Percentiles rank a stretch among this genome's conserved stretches.
Conservation (phyloP, 2,888 invertebrate species). For the Deroplatys truncata region DNA sequence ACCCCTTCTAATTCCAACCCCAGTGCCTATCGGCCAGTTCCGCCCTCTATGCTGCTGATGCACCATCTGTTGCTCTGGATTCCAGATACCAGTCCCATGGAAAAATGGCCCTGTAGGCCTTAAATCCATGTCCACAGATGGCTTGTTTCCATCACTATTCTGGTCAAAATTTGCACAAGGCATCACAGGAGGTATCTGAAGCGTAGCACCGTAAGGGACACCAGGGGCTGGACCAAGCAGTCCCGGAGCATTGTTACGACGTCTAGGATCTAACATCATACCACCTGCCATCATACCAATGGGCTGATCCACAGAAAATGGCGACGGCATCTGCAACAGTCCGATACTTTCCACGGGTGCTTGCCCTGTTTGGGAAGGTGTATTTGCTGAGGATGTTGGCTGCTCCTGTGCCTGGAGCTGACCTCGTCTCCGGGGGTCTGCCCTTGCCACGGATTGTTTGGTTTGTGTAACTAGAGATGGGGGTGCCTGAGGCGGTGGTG, state of each 20-base stretch:
- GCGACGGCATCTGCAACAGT: background rate
- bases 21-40: background rate
- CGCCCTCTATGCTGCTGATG: background rate
- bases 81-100: background rate
- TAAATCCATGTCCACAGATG: background rate
- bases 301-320: background rate
- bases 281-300: background rate
- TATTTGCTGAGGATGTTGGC: background rate
- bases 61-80: background rate
- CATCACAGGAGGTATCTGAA: background rate
- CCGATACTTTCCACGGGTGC: background rate
- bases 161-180: background rate
- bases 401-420: background rate
- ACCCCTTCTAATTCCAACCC: background rate
- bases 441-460: background rate
- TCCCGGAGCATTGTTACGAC: conserved; percentile 18
- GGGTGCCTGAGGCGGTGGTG: conserved; percentile 52
- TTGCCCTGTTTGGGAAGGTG: background rate
- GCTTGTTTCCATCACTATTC: background rate
- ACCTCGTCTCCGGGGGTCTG: background rate
- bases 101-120: background rate
- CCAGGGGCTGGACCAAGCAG: conserved; percentile 15
- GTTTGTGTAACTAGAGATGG: conserved; percentile 41
- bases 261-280: conserved; percentile 7
- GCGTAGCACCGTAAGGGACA: background rate